Conservation (phyloP, 2,797 vertebrate genomes). For the Tokudaia muenninki region DNA sequence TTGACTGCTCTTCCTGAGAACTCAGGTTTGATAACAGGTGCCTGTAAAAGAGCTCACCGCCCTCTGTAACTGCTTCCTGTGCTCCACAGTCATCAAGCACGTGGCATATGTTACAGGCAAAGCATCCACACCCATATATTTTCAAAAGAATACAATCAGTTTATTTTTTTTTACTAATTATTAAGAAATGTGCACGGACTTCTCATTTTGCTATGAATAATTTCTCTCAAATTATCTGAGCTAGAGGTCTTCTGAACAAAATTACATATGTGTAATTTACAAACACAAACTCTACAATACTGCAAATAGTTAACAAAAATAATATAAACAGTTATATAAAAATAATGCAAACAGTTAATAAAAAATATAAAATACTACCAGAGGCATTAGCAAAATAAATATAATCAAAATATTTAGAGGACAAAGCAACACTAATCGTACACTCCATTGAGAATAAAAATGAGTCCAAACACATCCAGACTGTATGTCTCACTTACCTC, state of each 20-base stretch:
- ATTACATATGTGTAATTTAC: neutral
- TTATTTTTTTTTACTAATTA: neutral
- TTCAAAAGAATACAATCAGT: neutral
- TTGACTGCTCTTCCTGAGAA: neutral
- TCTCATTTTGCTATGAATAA: neutral
- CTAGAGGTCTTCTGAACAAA: conserved; percentile 18
- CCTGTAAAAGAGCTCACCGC: neutral
- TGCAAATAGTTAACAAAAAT: neutral
- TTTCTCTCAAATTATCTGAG: neutral
- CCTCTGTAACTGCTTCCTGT: no score
- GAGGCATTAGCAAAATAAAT: neutral
- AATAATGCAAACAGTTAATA: neutral
- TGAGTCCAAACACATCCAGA: conserved; percentile 6
- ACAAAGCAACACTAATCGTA: conserved; percentile 30
- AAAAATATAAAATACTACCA: neutral
- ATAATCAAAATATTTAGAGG: conserved; percentile 4
- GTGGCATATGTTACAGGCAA: no score
- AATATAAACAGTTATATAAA: neutral
- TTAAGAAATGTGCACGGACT: neutral
- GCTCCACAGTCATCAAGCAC: neutral
- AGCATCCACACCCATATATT: neutral
- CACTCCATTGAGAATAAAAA: conserved; percentile 20
- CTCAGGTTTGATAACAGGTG: neutral
- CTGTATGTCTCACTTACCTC: neutral
- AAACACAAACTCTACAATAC: neutral